Evolutionary conservation across 2,113 vertebrate species (phyloP), one percentile per base, ranked within the genome.

Genomic region (Anas platyrhynchos): DNA sequence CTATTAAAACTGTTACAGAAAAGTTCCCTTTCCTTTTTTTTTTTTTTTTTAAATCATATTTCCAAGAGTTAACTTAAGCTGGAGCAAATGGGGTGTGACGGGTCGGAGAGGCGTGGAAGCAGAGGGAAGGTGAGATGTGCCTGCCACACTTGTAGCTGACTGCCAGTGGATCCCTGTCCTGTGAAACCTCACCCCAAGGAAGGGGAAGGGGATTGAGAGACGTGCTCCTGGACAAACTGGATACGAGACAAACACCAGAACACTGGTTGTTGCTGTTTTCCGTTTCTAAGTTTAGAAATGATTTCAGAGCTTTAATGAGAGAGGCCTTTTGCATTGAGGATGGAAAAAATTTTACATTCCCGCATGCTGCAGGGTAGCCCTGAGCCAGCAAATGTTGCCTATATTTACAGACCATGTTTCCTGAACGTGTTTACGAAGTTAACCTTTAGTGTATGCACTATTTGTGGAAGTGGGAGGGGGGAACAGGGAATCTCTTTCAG

Each of bases 261-360:
- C 23, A 15, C 13, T 86, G 25, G 26, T 52, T 50, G 43, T 55
- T 92, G 52, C 76, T 79, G 52, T 1, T 55, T 92, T 72, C 83
- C 8, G 44, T 88, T 95, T 86, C 81, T 79, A 82, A 92, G 29
- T 95, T 95, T 96, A 86, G 86, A 89, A 78, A 68, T 87, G 93
- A 92, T 84, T 59, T 41, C 61, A 61, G 34, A 67, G 48, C 66
- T 91, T 89, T 68, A 82, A 72, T 52, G 26, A 78, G 41, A 80
- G 21, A 38, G 34, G 8, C 8, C 61, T 91, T 93, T 54, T 79
- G 26, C 66, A 10, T 29, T 48, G 62, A 56, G 48, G 32, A 32
- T 93, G 89, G 83, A 91, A 95, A 83, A 56, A 75, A 88, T 92
- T 89, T 91, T 71, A 34, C 18, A 7, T 91, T 84, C 48, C 79